Base-by-base conservation (phyloP, 2,888 invertebrate species). In the Euzetes globulus region DNA sequence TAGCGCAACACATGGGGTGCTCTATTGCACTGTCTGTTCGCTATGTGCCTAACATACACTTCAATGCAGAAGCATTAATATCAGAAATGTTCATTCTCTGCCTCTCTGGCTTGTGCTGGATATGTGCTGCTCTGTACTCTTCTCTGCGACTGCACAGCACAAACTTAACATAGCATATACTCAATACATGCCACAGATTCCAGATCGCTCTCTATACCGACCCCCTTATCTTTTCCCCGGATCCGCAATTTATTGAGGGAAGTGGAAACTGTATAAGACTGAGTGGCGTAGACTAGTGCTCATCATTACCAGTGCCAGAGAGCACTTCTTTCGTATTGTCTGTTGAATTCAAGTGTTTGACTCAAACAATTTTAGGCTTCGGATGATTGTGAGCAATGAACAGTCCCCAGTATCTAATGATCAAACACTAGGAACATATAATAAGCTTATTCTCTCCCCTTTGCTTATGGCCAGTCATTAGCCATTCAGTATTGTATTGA, bases 371-470 rank as follows among this genome's bases (percentile, higher is more conserved):
- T 63, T 63, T 17, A 63, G 37, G 63, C 33, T 11, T 19, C 33
- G 33, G 33, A 4, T 33, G 33, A 33, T 63, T 63, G 27, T 47
- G 47, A 47, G 15, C 15, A 47, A 13, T 17, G 63, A 63, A 15
- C 63, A 63, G 63, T 63, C 27, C 63, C 63, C 63, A 63, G 5
- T 63, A 60, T 60, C 22, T 60, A n/a, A 63, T 63, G 29, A 63
- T 63, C 63, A 63, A 63, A 63, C 63, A 63, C 63, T 63, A 17
- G 17, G 15, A 33, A 25, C 55, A 55, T 25, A 55, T 55, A 63
- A 63, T 63, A 63, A 63, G 63, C 63, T 63, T 63, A 63, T 63
- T 63, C 63, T 63, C 63, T 63, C 63, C 63, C 63, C 63, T 63
- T 63, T 63, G 63, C 63, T 63, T 27, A 63, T 63, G 63, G 63